A percentile compares a stretch with the other conserved stretches of the same genome.
These are phyloP conservation scores for Melolontha melolontha DNA, from an alignment of 2,888 invertebrate species.

Conservation along the genomic window DNA sequence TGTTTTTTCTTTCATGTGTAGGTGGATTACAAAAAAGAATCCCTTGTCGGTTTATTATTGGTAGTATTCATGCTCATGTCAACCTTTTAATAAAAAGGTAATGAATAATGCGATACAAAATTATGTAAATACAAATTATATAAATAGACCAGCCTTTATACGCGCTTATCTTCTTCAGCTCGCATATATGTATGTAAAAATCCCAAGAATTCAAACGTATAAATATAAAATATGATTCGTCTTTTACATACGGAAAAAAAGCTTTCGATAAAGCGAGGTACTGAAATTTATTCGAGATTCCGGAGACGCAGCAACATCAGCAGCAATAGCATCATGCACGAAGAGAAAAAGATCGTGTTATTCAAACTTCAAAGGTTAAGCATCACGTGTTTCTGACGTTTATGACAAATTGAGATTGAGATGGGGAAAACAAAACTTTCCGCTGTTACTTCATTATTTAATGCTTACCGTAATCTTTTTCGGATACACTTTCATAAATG, in stretches of 20 bases:
- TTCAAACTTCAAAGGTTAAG: slow-evolving; percentile 36
- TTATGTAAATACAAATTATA: too few species aligned
- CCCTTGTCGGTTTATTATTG: too few species aligned
- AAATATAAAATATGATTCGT: slow-evolving; percentile 26
- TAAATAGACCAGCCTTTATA: too few species aligned
- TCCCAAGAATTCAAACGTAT: neutral
- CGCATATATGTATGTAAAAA: too few species aligned
- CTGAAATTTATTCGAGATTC: slow-evolving; percentile 36
- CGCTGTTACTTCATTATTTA: slow-evolving; percentile 37
- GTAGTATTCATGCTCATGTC: too few species aligned
- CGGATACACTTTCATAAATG: slow-evolving; percentile 19
- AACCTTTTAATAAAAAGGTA: too few species aligned
- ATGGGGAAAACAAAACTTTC: slow-evolving; percentile 26
- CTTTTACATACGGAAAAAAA: slow-evolving; percentile 23
- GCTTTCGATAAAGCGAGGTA: slow-evolving; percentile 28
- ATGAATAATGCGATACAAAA: too few species aligned
- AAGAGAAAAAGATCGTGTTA: slow-evolving; percentile 20
- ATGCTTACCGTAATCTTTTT: slow-evolving; percentile 39
- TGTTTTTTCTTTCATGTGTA: too few species aligned
- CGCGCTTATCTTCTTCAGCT: too few species aligned
- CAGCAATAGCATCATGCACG: neutral
- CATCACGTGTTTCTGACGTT: slow-evolving; percentile 36
- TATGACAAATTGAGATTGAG: slow-evolving; percentile 41
- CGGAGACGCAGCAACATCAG: slow-evolving; percentile 8
- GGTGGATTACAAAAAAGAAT: too few species aligned